Conservation (phyloP, 1,140 invertebrate species). For the Diabrotica undecimpunctata region DNA sequence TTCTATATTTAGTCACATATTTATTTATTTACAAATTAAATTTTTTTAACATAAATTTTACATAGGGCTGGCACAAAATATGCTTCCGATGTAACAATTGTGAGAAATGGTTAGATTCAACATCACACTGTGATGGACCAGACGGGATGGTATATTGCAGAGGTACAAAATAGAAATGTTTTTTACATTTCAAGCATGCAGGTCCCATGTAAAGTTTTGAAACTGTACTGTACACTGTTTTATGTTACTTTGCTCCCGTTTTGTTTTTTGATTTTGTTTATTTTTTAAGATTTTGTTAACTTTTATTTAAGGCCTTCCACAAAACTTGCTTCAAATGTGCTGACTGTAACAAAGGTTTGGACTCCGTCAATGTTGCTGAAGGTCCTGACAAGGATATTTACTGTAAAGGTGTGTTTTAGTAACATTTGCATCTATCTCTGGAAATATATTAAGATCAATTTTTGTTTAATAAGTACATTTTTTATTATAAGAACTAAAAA, state of each 20-base stretch:
- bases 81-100: constrained; percentile 90
- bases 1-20: too few relatives aligned
- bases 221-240: constrained; percentile 10
- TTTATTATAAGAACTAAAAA: too few relatives aligned
- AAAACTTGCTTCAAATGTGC: constrained; percentile 94
- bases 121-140: constrained; percentile 88
- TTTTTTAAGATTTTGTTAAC: constrained; percentile 7
- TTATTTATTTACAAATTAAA: too few relatives aligned
- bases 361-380: constrained; percentile 93
- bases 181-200: too few relatives aligned
- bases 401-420: constrained; percentile 79
- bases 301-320: constrained; percentile 70
- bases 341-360: constrained; percentile 89
- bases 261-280: constrained; percentile 19
- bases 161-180: constrained; percentile 57
- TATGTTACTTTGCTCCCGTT: constrained; percentile 2
- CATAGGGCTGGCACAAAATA: constrained; percentile 83
- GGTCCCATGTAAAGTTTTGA: constrained; percentile 1
- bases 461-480: too few relatives aligned
- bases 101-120: constrained; percentile 88
- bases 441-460: too few relatives aligned
- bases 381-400: constrained; percentile 95
- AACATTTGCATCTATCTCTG: neutral
- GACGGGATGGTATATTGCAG: constrained; percentile 90
- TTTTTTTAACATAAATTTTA: neutral